Evolutionary conservation across 1,140 invertebrate species (phyloP), one percentile per base, ranked within the genome.

Genomic region (Sycophaga agraensis): DNA sequence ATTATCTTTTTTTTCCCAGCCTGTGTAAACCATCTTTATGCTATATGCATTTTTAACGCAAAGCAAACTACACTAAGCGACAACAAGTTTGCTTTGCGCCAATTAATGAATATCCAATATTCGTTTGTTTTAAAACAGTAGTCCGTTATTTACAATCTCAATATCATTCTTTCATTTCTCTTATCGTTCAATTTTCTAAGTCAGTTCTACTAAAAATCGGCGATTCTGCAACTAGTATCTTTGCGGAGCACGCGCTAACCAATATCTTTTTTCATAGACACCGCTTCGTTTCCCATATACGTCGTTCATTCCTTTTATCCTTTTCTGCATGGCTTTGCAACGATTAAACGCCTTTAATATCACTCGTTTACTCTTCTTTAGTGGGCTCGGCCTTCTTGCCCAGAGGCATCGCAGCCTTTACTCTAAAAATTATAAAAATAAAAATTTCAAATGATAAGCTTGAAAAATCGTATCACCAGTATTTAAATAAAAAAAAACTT

Each of bases 341-440:
- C 48, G 54, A 57, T 57, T 57, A 21, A 43, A 51, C 54, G 17
- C 48, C 40, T 46, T 12, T 26, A 17, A 16, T 19, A 14, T 39
- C 37, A 31, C 26, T 58, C 40, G 16, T 55, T 86, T 92, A 93
- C 85, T 93, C 90, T 79, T 93, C 91, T 83, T 91, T 91, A 67
- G 87, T 83, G 70, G 88, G 86, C 70, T 89, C 88, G 68, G 88
- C 84, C 84, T 95, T 95, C 83, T 94, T 92, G 68, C 91, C 91
- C 79, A 96, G 88, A 59, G 94, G 94, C 76, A 96, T 88, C 64
- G 92, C 92, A 66, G 91, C 90, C 78, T 92, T 92, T 67, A 96
- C 89, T 80, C 93, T 97, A 82, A 14, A 85, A 85, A 73, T 73
- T 69, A 70, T 19, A 73, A 42, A 71, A 69, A 64, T 66, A 49